Percentiles rank a stretch among this genome's conserved stretches.
Evolutionary conservation across 1,140 invertebrate species (phyloP).

Genomic region (Drosophila dunni): DNA sequence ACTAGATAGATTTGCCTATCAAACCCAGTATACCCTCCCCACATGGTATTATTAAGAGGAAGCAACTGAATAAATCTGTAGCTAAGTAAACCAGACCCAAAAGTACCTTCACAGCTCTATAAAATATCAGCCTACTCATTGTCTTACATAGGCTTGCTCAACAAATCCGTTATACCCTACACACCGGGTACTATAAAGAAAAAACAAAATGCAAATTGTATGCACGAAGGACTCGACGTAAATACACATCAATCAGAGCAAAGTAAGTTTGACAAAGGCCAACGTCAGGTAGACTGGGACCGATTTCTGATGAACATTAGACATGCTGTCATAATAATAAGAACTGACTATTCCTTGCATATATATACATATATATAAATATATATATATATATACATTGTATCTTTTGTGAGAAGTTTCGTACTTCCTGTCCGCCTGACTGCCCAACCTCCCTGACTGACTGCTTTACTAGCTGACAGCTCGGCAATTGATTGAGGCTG

Average conservation of each 20-base stretch:
- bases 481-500: slow-evolving; percentile 72
- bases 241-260: slow-evolving; percentile 53
- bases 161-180: no score
- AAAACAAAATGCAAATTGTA: slow-evolving; percentile 76
- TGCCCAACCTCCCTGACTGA: not conserved
- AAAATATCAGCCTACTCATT: no score
- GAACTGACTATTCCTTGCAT: slow-evolving; percentile 22
- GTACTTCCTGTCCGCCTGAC: slow-evolving; percentile 49
- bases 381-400: no score
- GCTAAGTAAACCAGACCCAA: no score
- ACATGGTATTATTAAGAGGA: not conserved
- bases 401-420: slow-evolving; percentile 62
- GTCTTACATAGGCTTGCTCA: no score
- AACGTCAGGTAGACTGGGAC: not conserved
- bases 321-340: slow-evolving; percentile 45
- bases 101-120: no score
- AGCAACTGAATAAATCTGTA: slow-evolving; percentile 3
- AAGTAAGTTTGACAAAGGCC: slow-evolving; percentile 31
- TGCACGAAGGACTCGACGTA: slow-evolving; percentile 53
- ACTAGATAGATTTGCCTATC: no score
- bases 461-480: slow-evolving; percentile 12
- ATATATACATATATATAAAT: no score
- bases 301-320: not conserved
- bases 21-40: no score
- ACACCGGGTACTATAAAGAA: slow-evolving; percentile 3